Evolutionary conservation across 2,113 vertebrate species (phyloP).

Genomic region (Passer domesticus): DNA sequence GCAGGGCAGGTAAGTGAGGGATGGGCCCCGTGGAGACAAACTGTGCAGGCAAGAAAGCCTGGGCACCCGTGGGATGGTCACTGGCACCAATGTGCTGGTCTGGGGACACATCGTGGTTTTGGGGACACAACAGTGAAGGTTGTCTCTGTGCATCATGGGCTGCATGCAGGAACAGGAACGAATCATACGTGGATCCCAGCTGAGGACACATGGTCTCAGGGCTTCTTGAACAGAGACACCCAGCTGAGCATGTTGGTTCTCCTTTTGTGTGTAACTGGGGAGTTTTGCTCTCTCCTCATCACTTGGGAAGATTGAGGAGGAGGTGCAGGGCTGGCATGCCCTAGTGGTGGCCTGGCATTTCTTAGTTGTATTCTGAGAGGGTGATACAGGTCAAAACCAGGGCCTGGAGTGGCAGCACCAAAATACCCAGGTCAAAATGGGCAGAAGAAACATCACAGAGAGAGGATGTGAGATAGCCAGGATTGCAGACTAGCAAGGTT

Average conservation of each 20-base stretch:
- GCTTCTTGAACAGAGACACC: neutral
- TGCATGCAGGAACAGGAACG: neutral
- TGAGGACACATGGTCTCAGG: fast-evolving
- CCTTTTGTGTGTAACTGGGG: neutral
- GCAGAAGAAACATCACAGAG: neutral
- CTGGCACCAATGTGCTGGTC: neutral
- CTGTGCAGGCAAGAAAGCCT: neutral
- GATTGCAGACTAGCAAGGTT: neutral
- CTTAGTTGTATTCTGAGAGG: neutral
- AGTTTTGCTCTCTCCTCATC: neutral
- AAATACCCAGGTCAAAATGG: neutral
- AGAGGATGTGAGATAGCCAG: neutral
- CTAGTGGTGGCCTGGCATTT: neutral
- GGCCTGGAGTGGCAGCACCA: neutral
- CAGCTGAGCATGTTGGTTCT: neutral
- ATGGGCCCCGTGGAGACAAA: fast-evolving
- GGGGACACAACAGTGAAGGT: neutral
- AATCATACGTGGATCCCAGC: neutral
- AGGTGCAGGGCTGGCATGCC: neutral
- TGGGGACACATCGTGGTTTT: neutral
- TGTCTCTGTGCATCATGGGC: neutral
- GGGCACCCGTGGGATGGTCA: neutral
- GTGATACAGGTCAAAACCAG: neutral
- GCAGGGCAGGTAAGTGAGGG: slow-evolving; percentile 83
- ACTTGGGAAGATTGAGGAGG: neutral